Evolutionary conservation across 1,140 invertebrate genomes (phyloP).

Genomic region (Bombus huntii): DNA sequence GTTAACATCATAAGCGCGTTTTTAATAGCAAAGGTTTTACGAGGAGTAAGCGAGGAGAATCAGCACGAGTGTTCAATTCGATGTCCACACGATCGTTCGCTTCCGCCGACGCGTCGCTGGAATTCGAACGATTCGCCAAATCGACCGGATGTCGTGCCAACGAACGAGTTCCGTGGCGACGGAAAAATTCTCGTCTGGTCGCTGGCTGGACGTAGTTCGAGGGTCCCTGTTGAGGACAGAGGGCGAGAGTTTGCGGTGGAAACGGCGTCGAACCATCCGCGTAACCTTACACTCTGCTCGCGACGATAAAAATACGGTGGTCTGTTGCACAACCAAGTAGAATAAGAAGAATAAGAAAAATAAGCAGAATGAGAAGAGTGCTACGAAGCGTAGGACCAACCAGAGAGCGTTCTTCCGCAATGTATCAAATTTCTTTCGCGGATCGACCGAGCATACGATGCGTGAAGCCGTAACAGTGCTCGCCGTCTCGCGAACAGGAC

Average conservation of each 20-base stretch:
- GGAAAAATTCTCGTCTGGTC: background rate
- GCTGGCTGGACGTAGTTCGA: background rate
- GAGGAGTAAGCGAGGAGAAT: too few species aligned
- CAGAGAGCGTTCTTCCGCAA: background rate
- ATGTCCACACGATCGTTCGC: too few species aligned
- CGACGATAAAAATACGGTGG: background rate
- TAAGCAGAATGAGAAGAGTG: background rate
- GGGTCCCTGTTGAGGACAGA: too few species aligned
- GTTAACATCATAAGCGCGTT: too few species aligned
- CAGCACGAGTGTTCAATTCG: background rate
- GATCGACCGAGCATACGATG: constrained; percentile 61
- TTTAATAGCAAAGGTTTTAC: too few species aligned
- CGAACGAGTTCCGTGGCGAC: constrained; percentile 1
- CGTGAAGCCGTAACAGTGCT: constrained; percentile 63
- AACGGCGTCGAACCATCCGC: background rate
- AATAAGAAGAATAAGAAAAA: background rate
- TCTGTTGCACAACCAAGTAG: background rate
- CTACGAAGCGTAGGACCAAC: background rate
- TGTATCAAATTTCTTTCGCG: constrained; percentile 59
- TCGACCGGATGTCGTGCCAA: background rate
- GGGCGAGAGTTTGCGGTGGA: background rate
- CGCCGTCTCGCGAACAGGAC: constrained; percentile 2
- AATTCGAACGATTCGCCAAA: constrained; percentile 1
- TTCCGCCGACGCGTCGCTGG: background rate
- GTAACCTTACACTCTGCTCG: constrained; percentile 16